Conservation (phyloP, 2,113 vertebrate genomes). For the Myotis davidii region DNA sequence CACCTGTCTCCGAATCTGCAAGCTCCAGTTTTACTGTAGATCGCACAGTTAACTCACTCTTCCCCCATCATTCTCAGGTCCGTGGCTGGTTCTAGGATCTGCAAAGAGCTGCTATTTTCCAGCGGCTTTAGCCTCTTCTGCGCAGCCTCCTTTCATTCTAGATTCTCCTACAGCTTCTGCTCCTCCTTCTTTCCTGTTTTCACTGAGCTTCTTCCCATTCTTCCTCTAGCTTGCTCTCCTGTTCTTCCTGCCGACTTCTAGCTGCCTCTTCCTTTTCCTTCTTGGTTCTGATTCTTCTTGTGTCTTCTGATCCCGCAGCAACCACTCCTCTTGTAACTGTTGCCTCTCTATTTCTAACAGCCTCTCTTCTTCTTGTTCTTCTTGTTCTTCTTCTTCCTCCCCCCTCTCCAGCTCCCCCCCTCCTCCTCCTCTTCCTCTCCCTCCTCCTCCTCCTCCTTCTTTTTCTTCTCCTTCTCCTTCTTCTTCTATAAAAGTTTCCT, state of each 20-base stretch:
- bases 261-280: constrained; percentile 92
- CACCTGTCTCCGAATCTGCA: constrained; percentile 98
- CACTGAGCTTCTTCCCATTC: constrained; percentile 96
- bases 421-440: no score
- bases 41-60: constrained; percentile 93
- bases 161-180: constrained; percentile 92
- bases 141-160: constrained; percentile 91
- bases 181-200: constrained; percentile 90
- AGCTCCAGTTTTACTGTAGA: constrained; percentile 96
- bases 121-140: neutral
- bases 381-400: no score
- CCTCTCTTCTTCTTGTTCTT: neutral
- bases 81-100: constrained; percentile 94
- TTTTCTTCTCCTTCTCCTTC: no score
- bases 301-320: constrained; percentile 92
- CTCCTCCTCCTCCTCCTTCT: no score
- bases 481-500: neutral
- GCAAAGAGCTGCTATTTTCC: constrained; percentile 89
- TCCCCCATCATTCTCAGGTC: constrained; percentile 90
- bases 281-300: constrained; percentile 92
- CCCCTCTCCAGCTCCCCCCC: accelerated
- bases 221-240: constrained; percentile 94
- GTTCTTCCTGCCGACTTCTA: constrained; percentile 92
- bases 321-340: constrained; percentile 91
- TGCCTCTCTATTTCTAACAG: constrained; percentile 84